Evolutionary conservation across 2,113 vertebrate species (phyloP), one percentile per base, ranked within the genome.

Genomic region (Catagonus wagneri): DNA sequence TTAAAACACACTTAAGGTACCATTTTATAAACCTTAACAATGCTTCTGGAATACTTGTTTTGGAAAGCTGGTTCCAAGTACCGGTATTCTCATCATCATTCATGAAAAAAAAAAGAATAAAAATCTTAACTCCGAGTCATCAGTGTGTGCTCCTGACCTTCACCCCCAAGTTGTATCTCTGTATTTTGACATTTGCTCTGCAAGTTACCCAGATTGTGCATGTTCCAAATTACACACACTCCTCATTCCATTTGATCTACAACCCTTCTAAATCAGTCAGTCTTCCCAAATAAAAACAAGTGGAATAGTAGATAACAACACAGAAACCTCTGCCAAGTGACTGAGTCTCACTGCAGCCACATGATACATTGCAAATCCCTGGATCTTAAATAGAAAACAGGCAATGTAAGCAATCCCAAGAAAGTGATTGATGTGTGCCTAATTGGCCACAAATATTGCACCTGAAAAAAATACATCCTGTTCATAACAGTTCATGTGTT

Each of bases 241-340:
- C 23, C 80, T 90, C 60, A 88, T 9, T 32, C 27, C 36, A 32
- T 60, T 84, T 58, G 14, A 92, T 63, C 22, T 80, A 76, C 95
- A 92, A 39, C 16, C 15, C 58, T 83, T 90, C 75, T n/a, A 16
- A 91, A 83, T 25, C 52, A 65, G 20, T 34, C 83, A 86, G 22
- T 83, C 65, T 94, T 95, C 81, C 19, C 32, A 79, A 93, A 84
- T 69, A 84, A 84, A 80, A 94, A 54, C 32, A 96, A 95, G 3
- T 7, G 63, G 15, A 78, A 75, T 34, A 50, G 58, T 22, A 15
- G 15, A 6, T 8, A 93, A 14, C 52, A 89, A 89, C 20, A 61
- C 44, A 81, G 50, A 81, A 89, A 92, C 83, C 60, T 86, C 22
- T 56, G 61, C 66, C 44, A 61, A 87, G 25, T 20, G 10, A 60